Evolutionary conservation across 2,113 vertebrate genomes (phyloP).

Genomic region (Antennarius striatus): DNA sequence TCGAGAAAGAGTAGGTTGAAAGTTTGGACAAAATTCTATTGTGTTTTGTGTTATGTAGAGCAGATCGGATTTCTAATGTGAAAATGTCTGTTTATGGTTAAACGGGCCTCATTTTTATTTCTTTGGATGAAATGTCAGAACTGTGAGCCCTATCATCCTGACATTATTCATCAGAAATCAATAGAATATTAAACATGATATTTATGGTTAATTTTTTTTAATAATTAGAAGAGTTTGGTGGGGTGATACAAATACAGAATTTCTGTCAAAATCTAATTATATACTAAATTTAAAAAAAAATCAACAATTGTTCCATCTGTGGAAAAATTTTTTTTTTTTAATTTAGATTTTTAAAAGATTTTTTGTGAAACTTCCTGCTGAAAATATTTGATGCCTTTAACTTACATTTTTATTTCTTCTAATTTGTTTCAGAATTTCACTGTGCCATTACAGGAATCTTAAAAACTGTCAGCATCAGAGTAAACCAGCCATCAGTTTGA

Average conservation of each 20-base stretch:
- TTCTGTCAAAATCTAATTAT: neutral
- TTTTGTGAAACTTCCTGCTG: neutral
- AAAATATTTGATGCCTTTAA: neutral
- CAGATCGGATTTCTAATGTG: no score
- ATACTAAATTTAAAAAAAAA: neutral
- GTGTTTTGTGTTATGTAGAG: no score
- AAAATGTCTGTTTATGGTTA: neutral
- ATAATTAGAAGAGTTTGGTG: neutral
- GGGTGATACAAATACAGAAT: no score
- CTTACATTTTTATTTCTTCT: neutral
- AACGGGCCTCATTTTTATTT: neutral
- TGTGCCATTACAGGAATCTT: neutral
- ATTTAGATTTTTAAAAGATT: no score
- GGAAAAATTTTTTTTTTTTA: no score
- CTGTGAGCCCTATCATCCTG: neutral
- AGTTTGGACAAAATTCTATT: no score
- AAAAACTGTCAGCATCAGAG: conserved; percentile 1
- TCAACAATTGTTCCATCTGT: neutral
- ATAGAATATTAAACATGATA: neutral
- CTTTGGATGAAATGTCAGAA: neutral
- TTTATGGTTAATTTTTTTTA: neutral
- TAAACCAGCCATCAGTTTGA: conserved; percentile 26
- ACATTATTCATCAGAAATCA: neutral
- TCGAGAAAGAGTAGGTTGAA: no score
- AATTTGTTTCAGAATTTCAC: neutral